phyloP scores from a whole-genome alignment of 1,140 invertebrate species.

The Panagrolaimus sp. region DNA sequence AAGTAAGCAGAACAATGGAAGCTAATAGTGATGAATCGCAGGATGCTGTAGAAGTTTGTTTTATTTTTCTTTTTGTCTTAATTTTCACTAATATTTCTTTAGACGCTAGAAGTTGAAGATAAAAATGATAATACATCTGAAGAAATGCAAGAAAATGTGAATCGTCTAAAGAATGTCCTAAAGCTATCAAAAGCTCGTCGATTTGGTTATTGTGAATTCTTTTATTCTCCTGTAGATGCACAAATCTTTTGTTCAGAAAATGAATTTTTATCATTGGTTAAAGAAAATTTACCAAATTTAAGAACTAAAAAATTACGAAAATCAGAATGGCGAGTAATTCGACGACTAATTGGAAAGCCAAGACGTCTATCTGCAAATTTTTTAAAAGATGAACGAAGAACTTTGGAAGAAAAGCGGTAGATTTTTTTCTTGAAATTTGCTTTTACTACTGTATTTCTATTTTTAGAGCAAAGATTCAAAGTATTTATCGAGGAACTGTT shows the following conservation, averaged over 20 bases:
- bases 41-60: too few species aligned
- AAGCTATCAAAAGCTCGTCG: background rate
- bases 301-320: slow-evolving; percentile 77
- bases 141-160: slow-evolving; percentile 22
- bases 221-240: slow-evolving; percentile 61
- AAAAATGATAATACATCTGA: background rate
- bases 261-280: slow-evolving; percentile 88
- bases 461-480: slow-evolving; percentile 72
- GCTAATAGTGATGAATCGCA: too few species aligned
- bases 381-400: slow-evolving; percentile 84
- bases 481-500: slow-evolving; percentile 74
- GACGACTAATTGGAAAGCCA: slow-evolving; percentile 93
- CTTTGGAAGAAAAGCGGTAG: slow-evolving; percentile 75
- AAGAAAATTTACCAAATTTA: slow-evolving; percentile 86
- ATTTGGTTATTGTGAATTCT: slow-evolving; percentile 20
- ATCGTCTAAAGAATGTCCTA: slow-evolving; percentile 24
- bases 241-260: slow-evolving; percentile 89
- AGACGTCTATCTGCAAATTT: slow-evolving; percentile 77
- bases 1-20: too few species aligned
- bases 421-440: background rate
- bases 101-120: background rate
- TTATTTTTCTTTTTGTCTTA: too few species aligned
- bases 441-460: background rate
- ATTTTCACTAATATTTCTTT: background rate
- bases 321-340: slow-evolving; percentile 88